Evolutionary conservation across 2,113 vertebrate genomes (phyloP), one percentile per base, ranked within the genome.

Genomic region (Mesitornis unicolor): DNA sequence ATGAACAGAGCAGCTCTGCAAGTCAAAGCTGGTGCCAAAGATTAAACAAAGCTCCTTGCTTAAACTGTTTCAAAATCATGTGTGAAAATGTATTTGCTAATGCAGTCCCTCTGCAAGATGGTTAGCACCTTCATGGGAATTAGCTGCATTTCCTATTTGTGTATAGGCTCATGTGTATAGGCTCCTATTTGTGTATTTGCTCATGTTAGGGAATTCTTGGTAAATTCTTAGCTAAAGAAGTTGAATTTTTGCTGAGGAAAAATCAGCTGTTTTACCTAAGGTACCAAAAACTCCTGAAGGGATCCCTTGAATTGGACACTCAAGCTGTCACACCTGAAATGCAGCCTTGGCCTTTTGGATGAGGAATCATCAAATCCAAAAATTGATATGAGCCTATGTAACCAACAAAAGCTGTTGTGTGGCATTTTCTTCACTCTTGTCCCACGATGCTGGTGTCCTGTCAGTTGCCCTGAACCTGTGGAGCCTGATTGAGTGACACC

Each of bases 341-440:
- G 15, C 29, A 54, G 29, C 33, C 16, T 13, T 73, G 63, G 40
- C 33, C 5, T 31, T 73, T 28, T 63, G 36, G 9, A 5, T 82
- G 56, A 65, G 13, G 9, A 78, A 13, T 61, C 11, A 10, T 71
- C 24, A 64, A 56, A 77, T 50, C 28, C 20, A 33, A 59, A 78
- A 74, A 40, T 36, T 21, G 28, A 2, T 1, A 0, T 22, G 7
- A 73, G 17, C 31, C 3, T 35, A 6, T 6, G 12, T 65, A 50
- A 59, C 21, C 10, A 64, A n/a, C 10, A 36, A 14, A 87, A 42
- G 25, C 4, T 18, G 8, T 60, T 31, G 15, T 22, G 12, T 48
- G 54, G 25, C 14, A 1, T 17, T 63, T 69, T 45, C 64, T 35
- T 57, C 9, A 16, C 33, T 73, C 3, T 1, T 16, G 31, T 75